These are phyloP conservation scores for Lycia hirtaria DNA, from an alignment of 2,888 invertebrate genomes.

Conservation along the genomic window DNA sequence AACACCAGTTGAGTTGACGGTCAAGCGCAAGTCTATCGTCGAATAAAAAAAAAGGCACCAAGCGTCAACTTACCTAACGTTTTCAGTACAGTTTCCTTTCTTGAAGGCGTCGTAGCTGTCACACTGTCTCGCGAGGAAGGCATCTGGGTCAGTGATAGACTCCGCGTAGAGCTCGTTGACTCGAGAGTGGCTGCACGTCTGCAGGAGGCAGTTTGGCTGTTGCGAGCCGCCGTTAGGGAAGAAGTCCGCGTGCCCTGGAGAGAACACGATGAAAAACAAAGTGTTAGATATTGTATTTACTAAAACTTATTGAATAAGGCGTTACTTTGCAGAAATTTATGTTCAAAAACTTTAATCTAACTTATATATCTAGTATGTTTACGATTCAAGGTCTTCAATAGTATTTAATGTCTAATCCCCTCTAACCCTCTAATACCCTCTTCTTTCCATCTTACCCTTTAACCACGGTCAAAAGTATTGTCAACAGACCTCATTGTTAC, in stretches of 20 bases:
- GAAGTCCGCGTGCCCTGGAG: constrained; percentile 72
- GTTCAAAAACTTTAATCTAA: no score
- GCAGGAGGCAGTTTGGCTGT: constrained; percentile 71
- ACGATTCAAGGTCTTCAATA: no score
- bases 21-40: no score
- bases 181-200: constrained; percentile 73
- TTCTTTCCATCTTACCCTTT: no score
- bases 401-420: no score
- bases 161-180: constrained; percentile 63
- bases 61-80: constrained; percentile 58
- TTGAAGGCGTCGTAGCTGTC: constrained; percentile 57
- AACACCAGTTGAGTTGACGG: no score
- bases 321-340: no score
- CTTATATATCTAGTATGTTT: no score
- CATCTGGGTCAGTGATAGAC: constrained; percentile 49
- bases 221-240: constrained; percentile 69
- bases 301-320: neutral
- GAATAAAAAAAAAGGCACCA: no score
- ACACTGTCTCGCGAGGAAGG: constrained; percentile 62
- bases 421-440: no score
- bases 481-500: no score
- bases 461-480: no score
- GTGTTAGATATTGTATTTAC: neutral
- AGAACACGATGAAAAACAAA: neutral
- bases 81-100: constrained; percentile 49